Evolutionary conservation across 1,140 invertebrate genomes (phyloP).

Genomic region (Luehdorfia chinensis): DNA sequence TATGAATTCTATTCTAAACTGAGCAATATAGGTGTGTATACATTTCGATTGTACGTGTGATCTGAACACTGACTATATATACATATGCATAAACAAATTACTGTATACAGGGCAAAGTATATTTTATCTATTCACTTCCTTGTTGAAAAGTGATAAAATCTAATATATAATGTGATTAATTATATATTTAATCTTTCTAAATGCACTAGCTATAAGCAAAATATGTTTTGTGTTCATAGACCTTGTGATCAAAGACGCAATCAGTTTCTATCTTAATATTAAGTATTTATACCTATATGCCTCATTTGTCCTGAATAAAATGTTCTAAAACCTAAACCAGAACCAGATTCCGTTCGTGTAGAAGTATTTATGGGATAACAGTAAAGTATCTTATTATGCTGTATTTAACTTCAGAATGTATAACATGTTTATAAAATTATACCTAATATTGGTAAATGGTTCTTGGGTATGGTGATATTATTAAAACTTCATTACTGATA

Average conservation of each 20-base stretch:
- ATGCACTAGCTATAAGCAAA: conserved; percentile 43
- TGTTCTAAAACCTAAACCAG: too few relatives aligned
- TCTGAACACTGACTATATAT: conserved; percentile 32
- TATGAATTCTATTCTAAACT: conserved; percentile 34
- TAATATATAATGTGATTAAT: conserved; percentile 32
- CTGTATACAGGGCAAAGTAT: conserved; percentile 43
- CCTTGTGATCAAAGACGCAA: conserved; percentile 48
- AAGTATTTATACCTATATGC: conserved; percentile 6
- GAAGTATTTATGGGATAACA: too few relatives aligned
- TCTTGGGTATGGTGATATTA: too few relatives aligned
- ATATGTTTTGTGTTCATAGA: conserved; percentile 64
- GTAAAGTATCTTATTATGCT: too few relatives aligned
- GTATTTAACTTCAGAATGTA: too few relatives aligned
- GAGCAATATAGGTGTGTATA: conserved; percentile 38
- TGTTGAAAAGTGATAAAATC: conserved; percentile 32
- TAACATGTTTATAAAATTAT: too few relatives aligned
- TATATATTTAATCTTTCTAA: conserved; percentile 33
- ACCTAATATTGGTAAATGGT: too few relatives aligned
- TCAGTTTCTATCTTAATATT: conserved; percentile 27
- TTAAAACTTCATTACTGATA: too few relatives aligned
- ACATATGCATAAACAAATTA: conserved; percentile 26
- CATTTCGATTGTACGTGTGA: conserved; percentile 30
- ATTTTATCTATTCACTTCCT: conserved; percentile 31
- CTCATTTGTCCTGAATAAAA: too few relatives aligned
- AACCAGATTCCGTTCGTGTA: too few relatives aligned